Base-by-base conservation (phyloP, 1,140 invertebrate species). In the Drosophila quadrilineata region DNA sequence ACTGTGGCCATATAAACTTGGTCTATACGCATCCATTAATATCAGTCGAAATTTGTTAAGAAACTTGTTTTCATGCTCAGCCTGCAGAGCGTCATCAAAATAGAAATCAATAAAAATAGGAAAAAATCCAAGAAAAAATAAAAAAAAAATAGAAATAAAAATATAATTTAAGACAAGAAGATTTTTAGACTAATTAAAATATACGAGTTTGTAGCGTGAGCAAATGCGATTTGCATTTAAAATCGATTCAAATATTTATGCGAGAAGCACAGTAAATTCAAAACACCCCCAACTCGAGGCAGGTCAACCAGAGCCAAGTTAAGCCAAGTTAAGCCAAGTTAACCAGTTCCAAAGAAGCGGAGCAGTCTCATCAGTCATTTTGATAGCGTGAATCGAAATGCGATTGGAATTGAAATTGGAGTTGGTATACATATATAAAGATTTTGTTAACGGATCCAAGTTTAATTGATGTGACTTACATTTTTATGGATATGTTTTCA, bases 191-290 rank as follows among this genome's bases (percentile, higher is more conserved):
- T 80, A 75, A 82, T 82, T 82, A 77, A 85, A 63, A 73, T 67
- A 82, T 65, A 70, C 59, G 50, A 68, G 66, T 46, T 64, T 63
- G 50, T 52, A 40, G 50, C 58, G 59, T 66, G 71, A 63, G 60
- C 60, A 60, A 72, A 70, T 73, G 65, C 52, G 69, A 82, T 82
- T 82, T 82, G 77, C 77, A 82, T 82, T 77, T 82, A 65, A 80
- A 80, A 80, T 76, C 59, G 38, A 76, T 76, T 70, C 69, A 57
- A 28, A 70, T 28, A 64, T 75, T 29, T 52, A 58, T 41, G 53
- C 10, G 43, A 38, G 19, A 71, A 35, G 28, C 33, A 58, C 40
- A 33, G 49, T 43, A 43, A 57, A 41, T 14, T 63, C 62, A 59
- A 73, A 28, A 75, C 31, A 58, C 62, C 36, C 77, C 69, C 71